Conservation (phyloP, 1,140 invertebrate species). For the Pachypeltis micranthus region DNA sequence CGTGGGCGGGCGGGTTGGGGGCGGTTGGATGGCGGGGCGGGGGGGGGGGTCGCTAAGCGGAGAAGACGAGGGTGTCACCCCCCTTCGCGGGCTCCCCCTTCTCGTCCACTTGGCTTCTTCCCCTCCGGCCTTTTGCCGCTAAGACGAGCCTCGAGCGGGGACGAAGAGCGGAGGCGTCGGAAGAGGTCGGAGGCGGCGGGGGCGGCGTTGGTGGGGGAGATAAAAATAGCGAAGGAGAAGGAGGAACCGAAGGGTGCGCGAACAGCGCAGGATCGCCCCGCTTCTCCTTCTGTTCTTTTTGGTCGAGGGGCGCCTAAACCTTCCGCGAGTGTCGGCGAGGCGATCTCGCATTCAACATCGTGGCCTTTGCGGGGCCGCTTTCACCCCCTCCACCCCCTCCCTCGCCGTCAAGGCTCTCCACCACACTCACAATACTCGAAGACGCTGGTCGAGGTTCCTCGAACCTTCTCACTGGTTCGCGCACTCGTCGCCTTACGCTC, state of each 20-base stretch:
- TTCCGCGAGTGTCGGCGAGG: background rate
- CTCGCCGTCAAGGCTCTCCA: too few species aligned
- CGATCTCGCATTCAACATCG: slow-evolving; percentile 5
- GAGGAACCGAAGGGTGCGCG: background rate
- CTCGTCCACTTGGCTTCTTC: too few species aligned
- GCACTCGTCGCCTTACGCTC: too few species aligned
- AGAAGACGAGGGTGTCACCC: too few species aligned
- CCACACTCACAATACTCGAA: background rate
- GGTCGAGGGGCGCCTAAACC: background rate
- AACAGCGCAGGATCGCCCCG: background rate
- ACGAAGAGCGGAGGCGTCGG: background rate
- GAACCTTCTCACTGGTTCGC: too few species aligned
- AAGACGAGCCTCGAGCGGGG: background rate
- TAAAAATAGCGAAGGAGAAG: slow-evolving; percentile 8
- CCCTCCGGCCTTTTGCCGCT: too few species aligned
- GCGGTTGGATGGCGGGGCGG: background rate
- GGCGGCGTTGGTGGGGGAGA: background rate
- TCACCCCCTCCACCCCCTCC: too few species aligned
- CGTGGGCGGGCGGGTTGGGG: background rate
- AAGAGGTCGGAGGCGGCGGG: background rate
- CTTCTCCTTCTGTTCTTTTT: slow-evolving; percentile 6
- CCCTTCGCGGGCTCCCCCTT: too few species aligned
- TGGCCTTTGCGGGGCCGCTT: background rate
- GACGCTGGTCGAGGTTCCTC: too few species aligned
- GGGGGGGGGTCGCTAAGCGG: slow-evolving; percentile 2